Conservation (phyloP, 2,888 invertebrate species). For the Carterocephalus palaemon region DNA sequence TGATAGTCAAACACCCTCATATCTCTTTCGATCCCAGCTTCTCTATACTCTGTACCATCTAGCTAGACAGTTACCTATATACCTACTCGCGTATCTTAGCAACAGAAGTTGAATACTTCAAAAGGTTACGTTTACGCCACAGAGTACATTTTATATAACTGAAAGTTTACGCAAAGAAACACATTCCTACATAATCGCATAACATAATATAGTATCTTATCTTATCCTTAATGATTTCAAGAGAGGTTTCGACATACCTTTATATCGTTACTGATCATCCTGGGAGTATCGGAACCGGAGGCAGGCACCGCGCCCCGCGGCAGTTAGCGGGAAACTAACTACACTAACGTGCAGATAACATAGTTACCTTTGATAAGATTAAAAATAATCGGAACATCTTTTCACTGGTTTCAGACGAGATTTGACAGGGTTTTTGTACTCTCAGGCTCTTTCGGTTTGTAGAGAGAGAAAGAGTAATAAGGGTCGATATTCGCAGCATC, state of each 20-base stretch:
- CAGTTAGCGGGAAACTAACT: conserved; percentile 36
- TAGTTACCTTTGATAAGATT: conserved; percentile 52
- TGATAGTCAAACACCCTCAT: no score
- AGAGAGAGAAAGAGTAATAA: no score
- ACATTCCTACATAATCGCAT: conserved; percentile 8
- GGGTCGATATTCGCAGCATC: no score
- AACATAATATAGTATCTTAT: conserved; percentile 19
- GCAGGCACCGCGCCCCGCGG: conserved; percentile 28
- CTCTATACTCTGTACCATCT: no score
- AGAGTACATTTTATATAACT: no score
- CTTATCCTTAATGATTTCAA: conserved; percentile 8
- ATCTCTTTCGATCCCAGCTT: no score
- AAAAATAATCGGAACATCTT: conserved; percentile 36
- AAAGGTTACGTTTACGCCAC: no score
- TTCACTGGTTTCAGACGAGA: conserved; percentile 21
- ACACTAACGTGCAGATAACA: conserved; percentile 40
- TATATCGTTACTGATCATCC: conserved; percentile 11
- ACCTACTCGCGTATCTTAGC: no score
- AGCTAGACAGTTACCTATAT: no score
- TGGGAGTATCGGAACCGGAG: neutral
- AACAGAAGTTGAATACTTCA: no score
- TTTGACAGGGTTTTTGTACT: neutral
- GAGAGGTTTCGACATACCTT: conserved; percentile 18
- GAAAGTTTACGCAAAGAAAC: conserved; percentile 14
- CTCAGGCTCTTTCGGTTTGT: conserved; percentile 12